Evolutionary conservation across 2,113 vertebrate genomes (phyloP), one percentile per base, ranked within the genome.

Genomic region (Nothoprocta perdicaria): DNA sequence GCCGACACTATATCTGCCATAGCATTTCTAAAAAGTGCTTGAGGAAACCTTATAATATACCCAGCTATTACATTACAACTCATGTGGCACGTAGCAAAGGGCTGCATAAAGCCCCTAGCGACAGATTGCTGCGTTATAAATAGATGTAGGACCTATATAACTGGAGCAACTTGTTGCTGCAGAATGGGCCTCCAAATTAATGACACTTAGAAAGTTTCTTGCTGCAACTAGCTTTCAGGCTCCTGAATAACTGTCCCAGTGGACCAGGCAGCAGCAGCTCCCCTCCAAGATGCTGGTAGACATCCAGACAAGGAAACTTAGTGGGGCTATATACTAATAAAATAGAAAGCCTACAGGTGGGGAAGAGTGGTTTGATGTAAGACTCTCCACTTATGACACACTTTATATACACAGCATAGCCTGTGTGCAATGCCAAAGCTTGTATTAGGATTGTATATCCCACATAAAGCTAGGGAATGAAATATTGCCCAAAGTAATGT

Each of bases 71-170:
- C 89, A 92, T 96, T 96, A 96, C 96, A 96, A 79, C 91, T 92
- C 95, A 76, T 75, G 67, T 63, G 92, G 89, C 94, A 94, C 1
- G 10, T 66, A 93, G 95, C 86, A 75, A 80, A 96, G 93, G 92
- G 52, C 53, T 84, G 73, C 94, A 92, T 82, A 93, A 96, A 97
- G 95, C 74, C 88, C 83, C 84, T 84, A 93, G 84, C 24, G 84
- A 96, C 95, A 96, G 90, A 97, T 86, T 94, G 93, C 81, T 6
- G 21, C 72, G 91, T 93, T 96, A 96, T 96, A 97, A 97, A 97
- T 97, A 96, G 90, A 86, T 84, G 77, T 65, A 89, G 89, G 94
- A 92, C 94, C 74, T 93, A 94, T 87, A 92, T 96, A 95, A 92
- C 91, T 93, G 82, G 86, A 93, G 82, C 83, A 69, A 94, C 89